Conservation (phyloP, 2,888 invertebrate genomes). For the Drosophila melanocephala region DNA sequence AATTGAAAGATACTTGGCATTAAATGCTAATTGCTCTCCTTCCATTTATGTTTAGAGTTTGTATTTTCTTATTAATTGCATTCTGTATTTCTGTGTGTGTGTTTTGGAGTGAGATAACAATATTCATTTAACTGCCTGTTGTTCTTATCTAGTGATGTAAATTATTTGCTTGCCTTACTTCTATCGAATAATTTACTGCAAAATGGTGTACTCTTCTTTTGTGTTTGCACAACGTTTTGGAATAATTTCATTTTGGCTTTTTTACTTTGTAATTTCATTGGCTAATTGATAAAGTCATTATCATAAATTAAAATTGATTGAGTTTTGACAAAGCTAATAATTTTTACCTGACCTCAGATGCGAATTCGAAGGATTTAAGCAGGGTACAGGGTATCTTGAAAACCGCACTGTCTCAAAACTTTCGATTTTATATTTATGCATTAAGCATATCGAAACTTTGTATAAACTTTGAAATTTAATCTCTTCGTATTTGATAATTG, state of each 20-base stretch:
- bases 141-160: conserved; percentile 6
- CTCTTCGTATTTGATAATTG: conserved; percentile 15
- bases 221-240: not conserved
- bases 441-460: not conserved
- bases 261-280: not conserved
- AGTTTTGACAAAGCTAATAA: not conserved
- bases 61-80: conserved; percentile 23
- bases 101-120: conserved; percentile 1
- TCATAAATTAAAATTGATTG: not conserved
- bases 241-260: no score
- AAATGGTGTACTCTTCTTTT: not conserved
- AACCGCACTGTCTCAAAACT: not conserved
- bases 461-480: not conserved
- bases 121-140: conserved; percentile 6
- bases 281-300: conserved; percentile 1
- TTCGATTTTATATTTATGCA: not conserved
- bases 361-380: no score
- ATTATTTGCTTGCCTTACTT: conserved; percentile 24
- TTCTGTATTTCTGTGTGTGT: not conserved
- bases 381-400: not conserved
- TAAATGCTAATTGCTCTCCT: conserved; percentile 31
- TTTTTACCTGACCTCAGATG: no score
- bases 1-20: not conserved
- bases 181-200: not conserved
- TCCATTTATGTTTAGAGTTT: not conserved